Percentiles rank a stretch among this genome's conserved stretches.
These are phyloP conservation scores for Cylindroiulus punctatus DNA, from an alignment of 2,888 invertebrate genomes.

Conservation along the genomic window DNA sequence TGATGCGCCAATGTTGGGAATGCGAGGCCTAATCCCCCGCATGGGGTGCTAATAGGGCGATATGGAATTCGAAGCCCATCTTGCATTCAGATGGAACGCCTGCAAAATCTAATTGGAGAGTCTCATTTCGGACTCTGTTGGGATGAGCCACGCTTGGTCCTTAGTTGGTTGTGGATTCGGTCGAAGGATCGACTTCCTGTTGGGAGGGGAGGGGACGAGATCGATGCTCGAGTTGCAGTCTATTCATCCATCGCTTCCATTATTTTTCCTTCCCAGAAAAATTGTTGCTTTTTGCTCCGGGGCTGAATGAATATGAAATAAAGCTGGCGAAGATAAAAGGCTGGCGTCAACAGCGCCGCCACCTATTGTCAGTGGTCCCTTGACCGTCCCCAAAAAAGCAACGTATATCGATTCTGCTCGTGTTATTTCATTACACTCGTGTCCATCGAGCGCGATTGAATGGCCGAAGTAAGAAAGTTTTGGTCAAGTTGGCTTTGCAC, in stretches of 20 bases:
- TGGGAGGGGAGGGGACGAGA: neutral
- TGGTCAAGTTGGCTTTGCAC: no score
- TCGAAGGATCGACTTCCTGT: neutral
- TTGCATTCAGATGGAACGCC: neutral
- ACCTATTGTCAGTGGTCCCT: neutral
- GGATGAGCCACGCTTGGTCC: neutral
- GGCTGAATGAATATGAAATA: constrained; percentile 30
- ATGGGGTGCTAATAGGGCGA: neutral
- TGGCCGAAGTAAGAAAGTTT: neutral
- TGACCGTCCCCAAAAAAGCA: neutral
- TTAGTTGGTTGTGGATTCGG: neutral
- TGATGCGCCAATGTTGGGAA: neutral
- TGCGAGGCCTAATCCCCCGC: neutral
- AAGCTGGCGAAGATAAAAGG: neutral
- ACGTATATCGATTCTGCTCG: neutral
- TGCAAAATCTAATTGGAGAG: neutral
- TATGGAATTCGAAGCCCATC: neutral
- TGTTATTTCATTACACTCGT: neutral
- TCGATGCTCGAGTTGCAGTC: neutral
- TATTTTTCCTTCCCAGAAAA: neutral
- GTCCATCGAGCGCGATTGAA: neutral
- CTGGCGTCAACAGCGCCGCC: neutral
- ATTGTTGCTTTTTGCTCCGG: constrained; percentile 5
- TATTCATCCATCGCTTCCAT: neutral
- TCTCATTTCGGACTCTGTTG: neutral